Conservation (phyloP, 1,140 invertebrate genomes). For the Tetraneura akinire region DNA sequence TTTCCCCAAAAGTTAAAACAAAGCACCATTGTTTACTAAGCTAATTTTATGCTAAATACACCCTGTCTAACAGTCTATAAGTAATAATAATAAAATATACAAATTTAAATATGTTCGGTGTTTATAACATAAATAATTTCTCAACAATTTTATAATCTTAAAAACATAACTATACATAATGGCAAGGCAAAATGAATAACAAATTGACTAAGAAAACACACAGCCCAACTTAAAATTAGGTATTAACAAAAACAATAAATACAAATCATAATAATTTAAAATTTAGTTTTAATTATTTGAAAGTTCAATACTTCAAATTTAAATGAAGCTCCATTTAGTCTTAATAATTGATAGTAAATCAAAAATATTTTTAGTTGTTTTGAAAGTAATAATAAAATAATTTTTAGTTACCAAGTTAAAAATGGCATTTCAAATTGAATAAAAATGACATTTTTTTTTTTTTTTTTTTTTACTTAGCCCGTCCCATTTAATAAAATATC, state of each 20-base stretch:
- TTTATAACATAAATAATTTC: slow-evolving; percentile 28
- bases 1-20: slow-evolving; percentile 47
- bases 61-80: slow-evolving; percentile 47
- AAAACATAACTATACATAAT: slow-evolving; percentile 40
- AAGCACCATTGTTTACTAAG: slow-evolving; percentile 48
- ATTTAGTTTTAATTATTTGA: slow-evolving; percentile 12
- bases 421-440: neutral
- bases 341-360: neutral
- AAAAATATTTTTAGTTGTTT: neutral
- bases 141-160: slow-evolving; percentile 41
- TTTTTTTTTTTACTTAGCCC: neutral
- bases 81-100: slow-evolving; percentile 28
- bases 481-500: neutral
- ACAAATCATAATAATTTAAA: slow-evolving; percentile 14
- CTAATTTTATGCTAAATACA: slow-evolving; percentile 45
- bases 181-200: slow-evolving; percentile 48
- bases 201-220: slow-evolving; percentile 51
- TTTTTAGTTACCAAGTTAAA: neutral
- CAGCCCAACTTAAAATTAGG: slow-evolving; percentile 48
- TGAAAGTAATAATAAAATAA: neutral
- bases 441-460: neutral
- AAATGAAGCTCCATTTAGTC: slow-evolving; percentile 21
- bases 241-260: slow-evolving; percentile 45
- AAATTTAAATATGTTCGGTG: neutral
- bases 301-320: neutral